Evolutionary conservation across 2,888 invertebrate genomes (phyloP).

Genomic region (Agonopterix arenella): DNA sequence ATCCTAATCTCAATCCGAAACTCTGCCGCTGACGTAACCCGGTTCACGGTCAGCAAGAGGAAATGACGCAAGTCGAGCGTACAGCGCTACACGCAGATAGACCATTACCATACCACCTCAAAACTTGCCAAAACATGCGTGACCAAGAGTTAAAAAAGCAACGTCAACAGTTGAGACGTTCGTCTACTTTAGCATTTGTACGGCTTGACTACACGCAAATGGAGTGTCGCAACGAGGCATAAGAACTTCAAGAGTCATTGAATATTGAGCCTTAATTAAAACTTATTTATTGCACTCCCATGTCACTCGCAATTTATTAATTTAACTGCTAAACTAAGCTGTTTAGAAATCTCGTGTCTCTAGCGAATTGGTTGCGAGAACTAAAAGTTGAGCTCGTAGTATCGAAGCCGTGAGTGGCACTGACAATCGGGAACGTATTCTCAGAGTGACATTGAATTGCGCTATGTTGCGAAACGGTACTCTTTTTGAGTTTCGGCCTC

Average conservation of each 20-base stretch:
- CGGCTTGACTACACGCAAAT: constrained; percentile 19
- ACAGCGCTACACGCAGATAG: constrained; percentile 33
- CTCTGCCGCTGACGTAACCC: constrained; percentile 60
- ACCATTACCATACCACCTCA: constrained; percentile 43
- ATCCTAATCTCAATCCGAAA: constrained; percentile 55
- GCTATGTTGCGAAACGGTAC: constrained; percentile 66
- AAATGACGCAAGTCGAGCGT: constrained; percentile 66
- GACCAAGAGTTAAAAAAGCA: constrained; percentile 20
- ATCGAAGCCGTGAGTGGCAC: constrained; percentile 29
- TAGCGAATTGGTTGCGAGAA: constrained; percentile 21
- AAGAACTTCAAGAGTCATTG: constrained; percentile 13
- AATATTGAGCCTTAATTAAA: constrained; percentile 22
- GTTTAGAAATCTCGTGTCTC: constrained; percentile 1
- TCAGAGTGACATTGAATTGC: constrained; percentile 66
- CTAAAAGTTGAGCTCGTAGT: constrained; percentile 21
- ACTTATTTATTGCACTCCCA: constrained; percentile 12
- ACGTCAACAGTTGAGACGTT: constrained; percentile 8
- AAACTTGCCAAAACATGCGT: constrained; percentile 52
- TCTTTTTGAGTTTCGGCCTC: constrained; percentile 68
- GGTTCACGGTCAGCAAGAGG: constrained; percentile 72
- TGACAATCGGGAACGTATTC: constrained; percentile 39
- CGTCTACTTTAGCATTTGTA: constrained; percentile 13
- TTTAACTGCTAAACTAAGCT: background rate
- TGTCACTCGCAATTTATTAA: background rate
- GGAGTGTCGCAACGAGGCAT: constrained; percentile 13